Conservation (phyloP, 92 coral and sea anemone genomes). For the Epizoanthus stellaris region DNA sequence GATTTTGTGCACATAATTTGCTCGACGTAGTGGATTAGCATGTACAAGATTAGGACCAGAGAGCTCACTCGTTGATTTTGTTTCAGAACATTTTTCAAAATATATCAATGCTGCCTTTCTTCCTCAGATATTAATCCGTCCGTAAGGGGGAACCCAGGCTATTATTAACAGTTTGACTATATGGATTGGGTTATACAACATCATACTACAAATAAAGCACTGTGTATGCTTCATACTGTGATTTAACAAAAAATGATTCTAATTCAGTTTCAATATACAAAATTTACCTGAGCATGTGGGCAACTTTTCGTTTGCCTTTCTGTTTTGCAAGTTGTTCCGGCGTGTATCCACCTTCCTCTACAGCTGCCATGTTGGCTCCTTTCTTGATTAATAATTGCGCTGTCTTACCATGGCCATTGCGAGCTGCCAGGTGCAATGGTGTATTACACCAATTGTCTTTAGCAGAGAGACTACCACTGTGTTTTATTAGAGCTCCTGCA, state of each 20-base stretch:
- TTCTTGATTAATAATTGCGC: background rate
- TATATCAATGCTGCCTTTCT: too few species aligned
- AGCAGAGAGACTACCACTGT: background rate
- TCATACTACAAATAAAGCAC: background rate
- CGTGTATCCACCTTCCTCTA: background rate
- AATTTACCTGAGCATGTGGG: background rate
- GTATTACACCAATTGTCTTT: background rate
- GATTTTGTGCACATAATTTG: too few species aligned
- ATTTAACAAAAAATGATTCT: background rate
- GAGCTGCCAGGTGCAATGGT: slow-evolving; percentile 5
- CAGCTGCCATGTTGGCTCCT: background rate
- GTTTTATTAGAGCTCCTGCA: background rate
- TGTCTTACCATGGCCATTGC: background rate
- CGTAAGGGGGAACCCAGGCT: too few species aligned
- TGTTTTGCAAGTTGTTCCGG: background rate
- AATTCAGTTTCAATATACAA: background rate
- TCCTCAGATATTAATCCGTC: too few species aligned
- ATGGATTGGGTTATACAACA: too few species aligned
- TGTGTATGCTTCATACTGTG: background rate
- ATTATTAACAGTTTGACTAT: too few species aligned
- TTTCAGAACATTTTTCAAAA: too few species aligned
- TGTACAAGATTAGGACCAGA: too few species aligned
- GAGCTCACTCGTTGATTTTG: too few species aligned
- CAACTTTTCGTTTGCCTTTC: background rate
- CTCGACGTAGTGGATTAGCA: too few species aligned